Base-by-base conservation (phyloP, 2,888 invertebrate genomes). In the Atrina japonica region DNA sequence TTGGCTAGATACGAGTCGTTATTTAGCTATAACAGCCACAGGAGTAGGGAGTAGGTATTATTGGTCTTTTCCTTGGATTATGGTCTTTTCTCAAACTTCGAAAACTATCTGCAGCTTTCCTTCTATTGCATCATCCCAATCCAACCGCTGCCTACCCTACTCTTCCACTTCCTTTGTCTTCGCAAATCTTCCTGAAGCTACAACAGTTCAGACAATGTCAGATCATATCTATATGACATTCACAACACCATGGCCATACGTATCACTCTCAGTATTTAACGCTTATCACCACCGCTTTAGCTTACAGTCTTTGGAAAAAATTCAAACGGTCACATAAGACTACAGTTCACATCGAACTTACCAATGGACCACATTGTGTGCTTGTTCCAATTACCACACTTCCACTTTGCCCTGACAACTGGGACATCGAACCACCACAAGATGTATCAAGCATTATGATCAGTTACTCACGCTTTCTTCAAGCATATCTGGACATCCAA, bases 401-500 rank as follows among this genome's bases (percentile, higher is more conserved):
- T 43, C 43, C 53, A 9, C 21, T 64, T 11, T 53, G 64, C 29
- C 64, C 64, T 27, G 27, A 30, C 7, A 35, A 41, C n/a, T 64
- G 53, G 64, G 45, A 53, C 21, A 64, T 64, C 25, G 16, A 50
- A 5, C 7, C 64, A 23, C 55, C 53, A 18, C 5, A 27, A 5
- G 50, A 29, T 11, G 45, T 53, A 14, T n/a, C 25, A 29, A 27
- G 43, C 3, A 11, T 64, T 7, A 40, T 25, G 23, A 29, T 53
- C 18, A 35, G 53, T 9, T 27, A 43, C 1, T 47, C 23, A 16
- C 55, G 40, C 9, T 16, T 53, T 29, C 25, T 40, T 41, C 11
- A 23, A 25, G 25, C 29, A n/a, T 49, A 52, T 52, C 29, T 49
- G 11, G 14, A 52, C 18, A 25, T 52, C 16, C 52, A 52, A 23